Conservation (phyloP, 2,888 invertebrate genomes). For the Phortica okadai region DNA sequence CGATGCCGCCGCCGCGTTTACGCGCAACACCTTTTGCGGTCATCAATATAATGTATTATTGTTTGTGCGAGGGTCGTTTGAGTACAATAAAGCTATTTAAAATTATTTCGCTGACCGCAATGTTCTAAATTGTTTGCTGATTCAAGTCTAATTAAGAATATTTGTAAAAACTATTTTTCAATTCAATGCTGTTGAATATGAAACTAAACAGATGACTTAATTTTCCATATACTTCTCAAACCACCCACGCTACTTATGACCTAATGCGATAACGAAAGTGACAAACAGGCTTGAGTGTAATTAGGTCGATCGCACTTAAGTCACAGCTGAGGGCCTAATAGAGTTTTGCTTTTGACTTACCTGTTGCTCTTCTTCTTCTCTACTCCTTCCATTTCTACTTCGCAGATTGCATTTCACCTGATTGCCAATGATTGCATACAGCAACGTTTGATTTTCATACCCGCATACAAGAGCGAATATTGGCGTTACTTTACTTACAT, state of each 20-base stretch:
- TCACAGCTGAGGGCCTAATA: too few relatives aligned
- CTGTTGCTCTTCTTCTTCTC: neutral
- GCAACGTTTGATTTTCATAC: constrained; percentile 62
- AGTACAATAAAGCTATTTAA: too few relatives aligned
- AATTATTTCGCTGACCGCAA: too few relatives aligned
- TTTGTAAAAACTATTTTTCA: too few relatives aligned
- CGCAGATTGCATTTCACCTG: constrained; percentile 60
- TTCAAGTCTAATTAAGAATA: too few relatives aligned
- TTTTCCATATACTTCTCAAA: too few relatives aligned
- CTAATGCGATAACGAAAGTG: neutral
- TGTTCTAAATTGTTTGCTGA: too few relatives aligned
- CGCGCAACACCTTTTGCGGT: constrained; percentile 12
- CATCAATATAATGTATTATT: neutral
- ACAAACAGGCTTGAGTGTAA: neutral
- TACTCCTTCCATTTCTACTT: neutral
- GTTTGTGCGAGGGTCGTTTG: neutral
- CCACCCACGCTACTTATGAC: too few relatives aligned
- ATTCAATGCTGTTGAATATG: too few relatives aligned
- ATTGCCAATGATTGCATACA: constrained; percentile 61
- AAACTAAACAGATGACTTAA: too few relatives aligned
- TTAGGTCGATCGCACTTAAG: too few relatives aligned
- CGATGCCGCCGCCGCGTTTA: neutral
- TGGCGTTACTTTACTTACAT: constrained; percentile 91
- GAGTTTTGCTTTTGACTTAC: neutral
- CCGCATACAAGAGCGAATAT: constrained; percentile 55